A percentile compares a stretch with the other conserved stretches of the same genome.
phyloP scores from a whole-genome alignment of 1,140 invertebrate genomes.

The Drosophila varians region DNA sequence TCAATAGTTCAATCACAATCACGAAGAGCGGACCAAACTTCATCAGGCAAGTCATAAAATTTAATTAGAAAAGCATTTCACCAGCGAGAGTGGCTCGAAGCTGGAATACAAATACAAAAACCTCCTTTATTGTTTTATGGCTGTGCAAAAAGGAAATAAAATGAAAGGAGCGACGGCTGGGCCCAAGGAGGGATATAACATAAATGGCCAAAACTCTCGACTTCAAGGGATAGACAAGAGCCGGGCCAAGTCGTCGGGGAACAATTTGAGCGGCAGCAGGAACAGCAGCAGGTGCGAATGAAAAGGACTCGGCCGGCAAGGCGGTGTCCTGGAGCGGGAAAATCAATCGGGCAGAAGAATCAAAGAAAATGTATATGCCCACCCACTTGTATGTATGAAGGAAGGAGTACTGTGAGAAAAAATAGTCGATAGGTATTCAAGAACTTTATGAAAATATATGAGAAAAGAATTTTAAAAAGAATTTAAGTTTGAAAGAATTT shows the following conservation, averaged over 20 bases:
- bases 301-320: constrained; percentile 50
- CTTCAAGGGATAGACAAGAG: constrained; percentile 26
- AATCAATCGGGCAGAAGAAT: constrained; percentile 76
- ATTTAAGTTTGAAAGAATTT: background rate
- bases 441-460: no score
- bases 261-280: constrained; percentile 46
- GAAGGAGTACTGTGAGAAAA: constrained; percentile 5
- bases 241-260: constrained; percentile 43
- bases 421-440: background rate
- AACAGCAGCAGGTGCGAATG: constrained; percentile 68
- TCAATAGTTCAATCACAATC: constrained; percentile 64
- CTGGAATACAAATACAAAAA: constrained; percentile 53
- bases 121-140: constrained; percentile 74
- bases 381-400: background rate
- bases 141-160: constrained; percentile 51
- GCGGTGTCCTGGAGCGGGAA: constrained; percentile 51
- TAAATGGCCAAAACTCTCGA: constrained; percentile 44
- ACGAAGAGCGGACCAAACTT: constrained; percentile 46
- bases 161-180: constrained; percentile 31
- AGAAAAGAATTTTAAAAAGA: no score
- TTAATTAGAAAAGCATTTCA: constrained; percentile 77
- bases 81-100: constrained; percentile 59
- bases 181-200: constrained; percentile 30
- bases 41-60: constrained; percentile 74
- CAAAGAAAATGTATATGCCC: constrained; percentile 33